Evolutionary conservation across 2,797 vertebrate species (phyloP), one percentile per base, ranked within the genome.

Genomic region (Microcaecilia unicolor): DNA sequence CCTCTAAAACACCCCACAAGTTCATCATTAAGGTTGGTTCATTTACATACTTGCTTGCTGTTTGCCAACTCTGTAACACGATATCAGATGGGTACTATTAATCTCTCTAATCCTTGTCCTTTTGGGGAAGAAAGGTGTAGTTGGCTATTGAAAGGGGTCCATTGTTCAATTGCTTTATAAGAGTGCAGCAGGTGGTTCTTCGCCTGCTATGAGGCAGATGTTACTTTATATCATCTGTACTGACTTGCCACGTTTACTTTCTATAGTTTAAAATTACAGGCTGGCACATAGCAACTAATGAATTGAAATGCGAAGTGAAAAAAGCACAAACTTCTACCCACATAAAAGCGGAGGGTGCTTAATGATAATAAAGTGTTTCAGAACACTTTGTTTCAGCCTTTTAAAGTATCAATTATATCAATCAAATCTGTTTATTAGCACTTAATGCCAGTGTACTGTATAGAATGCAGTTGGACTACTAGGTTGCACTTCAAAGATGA

Each of bases 221-320:
- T 15, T 61, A n/a, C n/a, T n/a, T n/a, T n/a, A 44, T 62, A 53
- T 55, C 62, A 41, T 15, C 23, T 21, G n/a, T 46, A 48, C 22
- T 42, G 40, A 34, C 31, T 64, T 53, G 40, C 8, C 16, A 28
- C 37, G 8, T 49, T 67, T 58, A 49, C 52, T 55, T 58, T 37
- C 42, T 43, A 43, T 46, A 52, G 37, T 36, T 63, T 65, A 42
- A 60, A 54, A 65, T 55, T 61, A 54, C 28, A 62, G 46, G 25
- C 24, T 38, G 7, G 19, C 56, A 11, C 31, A 32, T 16, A 25
- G 1, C 47, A 33, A 41, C 37, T 27, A 44, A 29, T 37, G 8
- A 26, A 37, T 34, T 37, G 13, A 26, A 37, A 34, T 37, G 13
- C 18, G 41, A 28, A 51, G 41, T 32, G n/a, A 38, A 47, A 51